Evolutionary conservation across 2,113 vertebrate genomes (phyloP).

Genomic region (Ochotona princeps): DNA sequence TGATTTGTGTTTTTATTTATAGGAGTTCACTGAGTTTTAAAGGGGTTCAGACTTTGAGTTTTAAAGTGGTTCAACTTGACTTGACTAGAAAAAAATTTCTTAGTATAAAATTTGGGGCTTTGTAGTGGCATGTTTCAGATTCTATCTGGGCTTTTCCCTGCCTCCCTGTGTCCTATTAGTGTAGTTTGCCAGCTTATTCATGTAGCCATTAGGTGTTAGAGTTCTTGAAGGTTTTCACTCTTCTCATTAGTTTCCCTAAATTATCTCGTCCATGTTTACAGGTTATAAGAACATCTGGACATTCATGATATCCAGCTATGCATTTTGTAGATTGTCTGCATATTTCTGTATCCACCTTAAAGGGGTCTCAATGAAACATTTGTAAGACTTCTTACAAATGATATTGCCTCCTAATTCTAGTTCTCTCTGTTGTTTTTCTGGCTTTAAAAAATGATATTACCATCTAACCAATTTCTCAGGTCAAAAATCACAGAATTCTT

Average conservation of each 20-base stretch:
- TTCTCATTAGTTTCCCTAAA: neutral
- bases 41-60: neutral
- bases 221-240: neutral
- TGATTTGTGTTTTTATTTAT: neutral
- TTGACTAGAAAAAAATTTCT: neutral
- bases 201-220: neutral
- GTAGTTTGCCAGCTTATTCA: neutral
- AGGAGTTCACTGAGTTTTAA: neutral
- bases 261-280: neutral
- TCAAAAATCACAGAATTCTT: neutral
- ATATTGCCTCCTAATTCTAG: neutral
- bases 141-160: neutral
- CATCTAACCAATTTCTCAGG: neutral
- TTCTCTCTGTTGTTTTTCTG: neutral
- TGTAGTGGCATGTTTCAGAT: neutral
- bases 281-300: neutral
- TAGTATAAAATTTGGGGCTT: neutral
- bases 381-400: neutral
- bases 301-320: neutral
- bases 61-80: neutral
- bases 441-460: neutral
- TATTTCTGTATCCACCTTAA: neutral
- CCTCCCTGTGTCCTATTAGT: neutral
- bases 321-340: neutral
- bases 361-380: neutral